A percentile compares a stretch with the other conserved stretches of the same genome.
Conservation (phyloP, 2,888 invertebrate species). For the Pogonocherus hispidulus region DNA sequence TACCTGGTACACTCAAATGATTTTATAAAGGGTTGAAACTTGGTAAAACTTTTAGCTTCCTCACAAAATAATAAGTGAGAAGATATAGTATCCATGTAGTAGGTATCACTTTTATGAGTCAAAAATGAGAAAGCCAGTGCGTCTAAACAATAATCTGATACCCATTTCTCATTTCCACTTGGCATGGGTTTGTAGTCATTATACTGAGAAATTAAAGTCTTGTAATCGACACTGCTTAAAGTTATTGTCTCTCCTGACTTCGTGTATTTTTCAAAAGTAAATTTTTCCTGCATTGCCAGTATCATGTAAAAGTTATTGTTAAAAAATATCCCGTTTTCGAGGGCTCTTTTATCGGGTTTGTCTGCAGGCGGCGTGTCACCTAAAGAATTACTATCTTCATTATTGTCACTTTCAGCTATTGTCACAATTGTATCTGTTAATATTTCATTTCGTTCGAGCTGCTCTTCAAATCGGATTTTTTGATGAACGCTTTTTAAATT, state of each 20-base stretch:
- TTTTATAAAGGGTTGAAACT: constrained; percentile 6
- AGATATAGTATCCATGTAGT: constrained; percentile 10
- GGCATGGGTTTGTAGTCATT: not conserved
- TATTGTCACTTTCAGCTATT: not conserved
- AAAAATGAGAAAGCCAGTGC: not conserved
- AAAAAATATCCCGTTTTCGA: constrained; percentile 1
- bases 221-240: not conserved
- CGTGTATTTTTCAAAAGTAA: not conserved
- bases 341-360: not conserved
- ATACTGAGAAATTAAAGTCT: not conserved
- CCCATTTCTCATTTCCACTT: not conserved
- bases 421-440: not conserved
- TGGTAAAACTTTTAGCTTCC: not conserved
- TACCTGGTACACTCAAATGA: not conserved
- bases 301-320: not conserved
- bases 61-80: not conserved
- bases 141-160: constrained; percentile 1
- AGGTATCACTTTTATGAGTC: not conserved
- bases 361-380: not conserved
- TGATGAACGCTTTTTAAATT: not conserved
- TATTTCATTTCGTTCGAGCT: not conserved
- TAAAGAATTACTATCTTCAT: not conserved
- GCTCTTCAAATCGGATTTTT: not conserved
- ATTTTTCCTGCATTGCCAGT: not conserved
- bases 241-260: not conserved